These are phyloP conservation scores for Ciconia nigra DNA, from an alignment of 2,797 vertebrate genomes.

Conservation along the genomic window DNA sequence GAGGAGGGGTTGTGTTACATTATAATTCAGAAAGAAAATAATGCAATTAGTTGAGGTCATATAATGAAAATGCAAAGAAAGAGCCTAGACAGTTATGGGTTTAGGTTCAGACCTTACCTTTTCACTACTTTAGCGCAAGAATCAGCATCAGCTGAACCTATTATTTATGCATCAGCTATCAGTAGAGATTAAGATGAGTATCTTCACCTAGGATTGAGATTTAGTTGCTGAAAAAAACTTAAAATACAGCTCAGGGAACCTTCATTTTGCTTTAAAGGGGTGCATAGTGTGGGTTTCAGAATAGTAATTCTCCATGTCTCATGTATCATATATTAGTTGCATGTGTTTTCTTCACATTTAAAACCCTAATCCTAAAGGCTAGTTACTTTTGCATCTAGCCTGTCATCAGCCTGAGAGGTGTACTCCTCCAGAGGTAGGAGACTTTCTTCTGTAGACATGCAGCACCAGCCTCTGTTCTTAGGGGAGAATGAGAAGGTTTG, in stretches of 20 bases:
- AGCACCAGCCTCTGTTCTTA: not conserved
- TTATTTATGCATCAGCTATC: not conserved
- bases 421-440: not conserved
- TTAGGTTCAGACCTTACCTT: not conserved
- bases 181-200: not conserved
- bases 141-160: not conserved
- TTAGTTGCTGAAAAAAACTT: not conserved
- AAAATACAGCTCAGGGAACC: not conserved
- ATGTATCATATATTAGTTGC: not conserved
- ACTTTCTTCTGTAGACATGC: not conserved
- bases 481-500: not conserved
- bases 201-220: not conserved
- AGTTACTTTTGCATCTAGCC: not conserved
- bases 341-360: not conserved
- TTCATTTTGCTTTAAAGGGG: not conserved
- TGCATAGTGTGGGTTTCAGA: not conserved
- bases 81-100: accelerated
- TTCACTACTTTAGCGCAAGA: not conserved
- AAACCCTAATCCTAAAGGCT: not conserved
- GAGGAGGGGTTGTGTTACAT: accelerated
- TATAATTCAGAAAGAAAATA: not conserved
- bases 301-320: not conserved
- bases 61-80: not conserved
- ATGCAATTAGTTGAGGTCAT: not conserved
- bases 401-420: not conserved